phyloP scores from a whole-genome alignment of 2,113 vertebrate genomes.

The Eleginops maclovinus region DNA sequence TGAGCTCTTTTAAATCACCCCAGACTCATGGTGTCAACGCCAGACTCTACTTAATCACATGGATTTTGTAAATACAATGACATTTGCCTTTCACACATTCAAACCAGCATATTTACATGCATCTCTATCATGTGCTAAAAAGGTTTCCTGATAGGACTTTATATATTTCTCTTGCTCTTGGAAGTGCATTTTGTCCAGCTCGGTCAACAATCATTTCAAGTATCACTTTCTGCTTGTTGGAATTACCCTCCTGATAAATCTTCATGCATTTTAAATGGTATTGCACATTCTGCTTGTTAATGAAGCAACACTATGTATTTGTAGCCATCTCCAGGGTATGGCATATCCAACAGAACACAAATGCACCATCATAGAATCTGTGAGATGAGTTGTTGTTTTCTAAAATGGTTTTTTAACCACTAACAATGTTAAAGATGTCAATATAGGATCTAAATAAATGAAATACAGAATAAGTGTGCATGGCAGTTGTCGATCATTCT shows the following conservation, averaged over 20 bases:
- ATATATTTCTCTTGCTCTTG: background rate
- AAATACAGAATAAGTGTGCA: background rate
- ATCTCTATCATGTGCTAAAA: too few species aligned
- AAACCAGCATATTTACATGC: background rate
- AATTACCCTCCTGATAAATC: background rate
- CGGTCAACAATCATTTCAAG: too few species aligned
- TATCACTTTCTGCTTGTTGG: too few species aligned
- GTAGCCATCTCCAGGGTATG: background rate
- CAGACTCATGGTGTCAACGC: background rate
- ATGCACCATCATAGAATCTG: conserved; percentile 20
- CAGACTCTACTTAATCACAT: background rate
- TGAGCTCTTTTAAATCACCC: background rate
- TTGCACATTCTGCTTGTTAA: background rate
- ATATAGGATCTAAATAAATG: too few species aligned
- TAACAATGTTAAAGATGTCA: background rate
- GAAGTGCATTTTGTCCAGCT: background rate
- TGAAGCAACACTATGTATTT: background rate
- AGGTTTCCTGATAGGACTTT: background rate
- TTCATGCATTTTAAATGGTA: background rate
- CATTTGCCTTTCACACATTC: background rate
- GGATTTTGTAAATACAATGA: background rate
- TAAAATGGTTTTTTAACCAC: background rate
- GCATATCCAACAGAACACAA: background rate
- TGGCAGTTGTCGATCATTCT: background rate
- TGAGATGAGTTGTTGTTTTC: background rate